A percentile compares a stretch with the other conserved stretches of the same genome.
Conservation (phyloP, 2,113 vertebrate genomes). For the Gopherus flavomarginatus region DNA sequence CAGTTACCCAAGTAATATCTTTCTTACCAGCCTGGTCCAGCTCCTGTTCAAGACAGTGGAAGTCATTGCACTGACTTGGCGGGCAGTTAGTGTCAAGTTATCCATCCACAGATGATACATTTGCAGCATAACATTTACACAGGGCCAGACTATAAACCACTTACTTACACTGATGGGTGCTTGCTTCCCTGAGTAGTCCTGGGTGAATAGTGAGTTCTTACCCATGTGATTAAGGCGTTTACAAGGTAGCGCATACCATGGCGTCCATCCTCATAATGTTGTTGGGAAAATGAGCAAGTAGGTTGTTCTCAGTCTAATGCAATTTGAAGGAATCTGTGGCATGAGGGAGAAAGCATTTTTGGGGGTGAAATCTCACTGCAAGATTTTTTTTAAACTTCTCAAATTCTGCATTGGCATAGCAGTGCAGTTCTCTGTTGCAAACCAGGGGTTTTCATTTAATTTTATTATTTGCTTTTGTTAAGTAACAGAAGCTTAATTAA, state of each 20-base stretch:
- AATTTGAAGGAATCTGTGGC: not conserved
- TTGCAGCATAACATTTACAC: not conserved
- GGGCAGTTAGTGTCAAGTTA: not conserved
- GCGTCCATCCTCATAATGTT: not conserved
- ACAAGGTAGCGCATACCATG: not conserved
- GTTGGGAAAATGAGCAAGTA: not conserved
- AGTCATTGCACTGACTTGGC: not conserved
- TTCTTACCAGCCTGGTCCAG: not conserved
- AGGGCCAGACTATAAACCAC: not conserved
- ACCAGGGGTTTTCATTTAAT: not conserved
- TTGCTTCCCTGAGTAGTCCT: no score
- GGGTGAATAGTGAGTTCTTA: not conserved
- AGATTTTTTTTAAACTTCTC: not conserved
- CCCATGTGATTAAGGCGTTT: not conserved
- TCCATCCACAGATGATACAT: rapidly evolving
- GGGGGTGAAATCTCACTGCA: not conserved
- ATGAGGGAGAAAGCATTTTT: not conserved
- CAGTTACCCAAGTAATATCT: not conserved
- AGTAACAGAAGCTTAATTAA: conserved; percentile 68
- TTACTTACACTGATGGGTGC: not conserved
- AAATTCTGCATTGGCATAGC: not conserved
- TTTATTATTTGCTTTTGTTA: conserved; percentile 62
- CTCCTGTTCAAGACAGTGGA: not conserved
- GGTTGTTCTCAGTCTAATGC: not conserved
- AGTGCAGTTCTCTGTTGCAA: not conserved